Percentiles rank a stretch among this genome's conserved stretches.
phyloP scores from a whole-genome alignment of 2,113 vertebrate genomes.

The Danio rerio region GRCz12tu NC_133190.1:41600001-41600500 shows the following conservation, averaged over 20 bases:
- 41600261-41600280: constrained; percentile 16
- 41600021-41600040: too few relatives aligned
- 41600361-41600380: constrained; percentile 67
- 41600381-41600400: constrained; percentile 69
- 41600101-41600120: too few relatives aligned
- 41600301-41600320: constrained; percentile 27
- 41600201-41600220: neutral
- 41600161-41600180: constrained; percentile 62
- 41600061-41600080: too few relatives aligned
- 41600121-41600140: neutral
- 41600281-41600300: constrained; percentile 27
- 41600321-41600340: neutral
- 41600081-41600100: too few relatives aligned
- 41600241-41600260: constrained; percentile 15
- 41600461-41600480: constrained; percentile 65
- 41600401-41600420: constrained; percentile 79
- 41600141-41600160: constrained; percentile 11
- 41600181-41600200: neutral
- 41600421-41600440: constrained; percentile 78
- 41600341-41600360: constrained; percentile 42
- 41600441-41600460: constrained; percentile 72
- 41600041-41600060: too few relatives aligned
- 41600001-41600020: too few relatives aligned
- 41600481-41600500: constrained; percentile 68
- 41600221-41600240: constrained; percentile 10